Evolutionary conservation across 2,888 invertebrate genomes (phyloP), one percentile per base, ranked within the genome.

Genomic region (Acleris laterana): DNA sequence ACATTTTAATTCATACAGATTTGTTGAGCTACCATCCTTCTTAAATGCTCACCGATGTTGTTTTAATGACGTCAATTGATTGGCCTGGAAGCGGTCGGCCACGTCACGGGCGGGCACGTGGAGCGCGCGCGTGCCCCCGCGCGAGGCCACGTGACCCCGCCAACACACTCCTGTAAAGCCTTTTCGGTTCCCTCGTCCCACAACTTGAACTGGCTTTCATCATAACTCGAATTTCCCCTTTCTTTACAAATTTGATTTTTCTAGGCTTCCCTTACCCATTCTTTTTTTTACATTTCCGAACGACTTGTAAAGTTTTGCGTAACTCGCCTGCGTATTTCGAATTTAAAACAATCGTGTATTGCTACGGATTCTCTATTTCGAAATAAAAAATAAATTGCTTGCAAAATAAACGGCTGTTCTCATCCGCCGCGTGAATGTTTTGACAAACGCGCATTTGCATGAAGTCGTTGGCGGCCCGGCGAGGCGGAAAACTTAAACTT

Each of bases 401-500:
- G 70, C 69, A 69, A 73, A 78, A 78, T 73, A 74, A 77, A 76
- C 74, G 75, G 78, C 79, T 78, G 79, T 79, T 80, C 77, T 78
- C 72, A 74, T 77, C 70, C 61, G 49, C 73, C 63, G 74, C 64
- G 71, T 69, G 74, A 84, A 82, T 81, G 85, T 83, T 87, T 82
- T 84, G 88, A 88, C 88, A 85, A 71, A 80, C 81, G 77, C 76
- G 74, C 78, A 85, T 87, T 85, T 84, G 79, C 83, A 84, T 87
- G 78, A 81, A 77, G 77, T 80, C 78, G 78, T 82, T 79, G 78
- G 70, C 71, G 62, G 78, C 71, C 76, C 84, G 82, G 74, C 84
- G 80, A 80, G 72, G 74, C 80, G 80, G 88, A 89, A 89, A 89
- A 90, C 90, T 89, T 87, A 89, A 90, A 90, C 89, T 89, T 87